A percentile compares a stretch with the other conserved stretches of the same genome.
phyloP scores from a whole-genome alignment of 2,888 invertebrate species.

The Geophilus truncorum region DNA sequence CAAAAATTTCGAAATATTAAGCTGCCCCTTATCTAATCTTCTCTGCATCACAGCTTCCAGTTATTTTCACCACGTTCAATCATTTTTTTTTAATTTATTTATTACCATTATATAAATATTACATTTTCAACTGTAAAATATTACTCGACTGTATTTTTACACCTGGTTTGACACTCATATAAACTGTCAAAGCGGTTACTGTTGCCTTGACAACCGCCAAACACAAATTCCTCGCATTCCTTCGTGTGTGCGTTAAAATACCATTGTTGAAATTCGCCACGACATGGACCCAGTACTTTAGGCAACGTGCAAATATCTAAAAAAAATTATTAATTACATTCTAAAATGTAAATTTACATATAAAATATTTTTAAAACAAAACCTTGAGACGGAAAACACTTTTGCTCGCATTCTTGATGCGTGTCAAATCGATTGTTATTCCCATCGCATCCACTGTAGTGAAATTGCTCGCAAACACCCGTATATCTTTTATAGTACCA shows the following conservation, averaged over 20 bases:
- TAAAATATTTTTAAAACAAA: conserved; percentile 38
- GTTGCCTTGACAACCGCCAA: conserved; percentile 87
- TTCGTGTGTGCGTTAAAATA: conserved; percentile 66
- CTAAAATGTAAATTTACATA: no score
- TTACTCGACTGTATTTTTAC: background rate
- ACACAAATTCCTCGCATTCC: conserved; percentile 69
- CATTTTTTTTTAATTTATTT: no score
- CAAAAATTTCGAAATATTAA: no score
- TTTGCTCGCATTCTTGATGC: conserved; percentile 63
- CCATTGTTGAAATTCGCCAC: conserved; percentile 60
- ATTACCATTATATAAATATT: no score
- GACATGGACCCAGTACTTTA: conserved; percentile 64
- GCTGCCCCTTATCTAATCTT: no score
- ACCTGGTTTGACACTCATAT: conserved; percentile 47
- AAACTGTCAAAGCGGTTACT: conserved; percentile 69
- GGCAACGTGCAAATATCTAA: conserved; percentile 66
- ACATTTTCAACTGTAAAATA: no score
- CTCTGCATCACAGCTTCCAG: no score
- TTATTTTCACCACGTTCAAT: no score
- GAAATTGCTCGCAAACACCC: conserved; percentile 71
- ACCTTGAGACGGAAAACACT: conserved; percentile 59
- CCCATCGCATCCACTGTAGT: conserved; percentile 75
- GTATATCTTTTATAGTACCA: conserved; percentile 69
- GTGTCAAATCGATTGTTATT: conserved; percentile 72
- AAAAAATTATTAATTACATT: background rate